phyloP scores from a whole-genome alignment of 2,888 invertebrate species.

The Scaptomyza flava region DNA sequence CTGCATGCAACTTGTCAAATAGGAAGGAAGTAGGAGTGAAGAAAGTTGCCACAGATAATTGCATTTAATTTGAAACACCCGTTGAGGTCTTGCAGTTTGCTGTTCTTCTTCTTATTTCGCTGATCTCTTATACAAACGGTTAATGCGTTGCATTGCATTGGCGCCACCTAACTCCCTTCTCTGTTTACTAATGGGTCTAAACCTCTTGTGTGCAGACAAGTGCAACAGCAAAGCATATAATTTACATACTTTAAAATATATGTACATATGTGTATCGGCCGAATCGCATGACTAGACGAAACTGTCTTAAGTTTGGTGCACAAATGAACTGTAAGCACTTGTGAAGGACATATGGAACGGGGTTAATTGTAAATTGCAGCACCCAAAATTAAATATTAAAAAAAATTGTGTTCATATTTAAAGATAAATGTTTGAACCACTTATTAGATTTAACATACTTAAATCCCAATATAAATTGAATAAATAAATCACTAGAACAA shows the following conservation, averaged over 20 bases:
- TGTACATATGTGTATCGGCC: not conserved
- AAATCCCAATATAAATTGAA: too few relatives aligned
- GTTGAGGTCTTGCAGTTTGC: conserved; percentile 42
- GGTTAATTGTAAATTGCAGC: conserved; percentile 65
- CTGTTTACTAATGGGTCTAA: not conserved
- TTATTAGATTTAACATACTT: not conserved
- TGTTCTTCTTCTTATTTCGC: conserved; percentile 1
- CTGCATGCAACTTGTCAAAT: conserved; percentile 1
- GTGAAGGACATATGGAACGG: conserved; percentile 29
- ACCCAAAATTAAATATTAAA: conserved; percentile 14
- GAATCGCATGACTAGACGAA: conserved; percentile 63
- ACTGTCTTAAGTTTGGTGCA: conserved; percentile 41
- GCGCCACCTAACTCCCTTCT: conserved; percentile 6
- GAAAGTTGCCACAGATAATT: conserved; percentile 11
- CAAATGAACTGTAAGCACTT: conserved; percentile 34
- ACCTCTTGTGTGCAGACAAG: conserved; percentile 14
- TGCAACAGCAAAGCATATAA: conserved; percentile 37
- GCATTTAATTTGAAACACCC: conserved; percentile 78
- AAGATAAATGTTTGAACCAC: not conserved
- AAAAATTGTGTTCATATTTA: not conserved
- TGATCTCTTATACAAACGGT: conserved; percentile 23
- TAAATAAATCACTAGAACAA: too few relatives aligned
- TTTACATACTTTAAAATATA: conserved; percentile 3
- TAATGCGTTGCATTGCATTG: conserved; percentile 52
- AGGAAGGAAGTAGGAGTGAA: not conserved